Evolutionary conservation across 2,113 vertebrate genomes (phyloP).

Genomic region (Pavo muticus): DNA sequence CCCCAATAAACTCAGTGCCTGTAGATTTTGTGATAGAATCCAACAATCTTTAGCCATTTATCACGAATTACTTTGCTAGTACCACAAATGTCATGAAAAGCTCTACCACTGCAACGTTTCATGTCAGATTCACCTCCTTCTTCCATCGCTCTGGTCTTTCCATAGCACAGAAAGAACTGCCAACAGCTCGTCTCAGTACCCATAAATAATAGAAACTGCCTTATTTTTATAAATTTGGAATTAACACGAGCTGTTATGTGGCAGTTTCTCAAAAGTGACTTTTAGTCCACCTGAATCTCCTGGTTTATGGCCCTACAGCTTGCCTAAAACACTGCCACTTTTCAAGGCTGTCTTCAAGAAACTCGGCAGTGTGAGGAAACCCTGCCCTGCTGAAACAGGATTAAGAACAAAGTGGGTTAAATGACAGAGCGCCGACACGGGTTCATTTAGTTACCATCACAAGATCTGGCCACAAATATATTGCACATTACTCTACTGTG

Average conservation of each 20-base stretch:
- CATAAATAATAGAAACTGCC: conserved; percentile 65
- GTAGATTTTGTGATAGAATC: conserved; percentile 57
- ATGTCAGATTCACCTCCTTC: conserved; percentile 42
- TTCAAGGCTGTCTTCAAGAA: conserved; percentile 3
- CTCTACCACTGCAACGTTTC: conserved; percentile 50
- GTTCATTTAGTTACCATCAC: conserved; percentile 74
- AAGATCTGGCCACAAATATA: conserved; percentile 81
- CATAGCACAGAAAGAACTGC: conserved; percentile 64
- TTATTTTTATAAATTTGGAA: conserved; percentile 53
- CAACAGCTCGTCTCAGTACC: conserved; percentile 50
- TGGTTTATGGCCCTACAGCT: conserved; percentile 1
- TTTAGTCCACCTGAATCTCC: conserved; percentile 14
- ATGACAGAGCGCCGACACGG: conserved; percentile 15
- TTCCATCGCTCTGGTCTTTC: conserved; percentile 27
- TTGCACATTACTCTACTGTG: conserved; percentile 78
- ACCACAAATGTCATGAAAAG: neutral
- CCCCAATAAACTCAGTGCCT: conserved; percentile 5
- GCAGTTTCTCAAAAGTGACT: conserved; percentile 21
- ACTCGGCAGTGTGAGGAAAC: neutral
- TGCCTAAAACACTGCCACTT: neutral
- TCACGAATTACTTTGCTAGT: conserved; percentile 51
- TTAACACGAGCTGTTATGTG: neutral
- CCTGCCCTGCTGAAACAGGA: neutral
- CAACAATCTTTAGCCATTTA: conserved; percentile 47
- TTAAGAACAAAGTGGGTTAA: conserved; percentile 67